A percentile compares a stretch with the other conserved stretches of the same genome.
phyloP scores from a whole-genome alignment of 2,113 vertebrate genomes.

The Tricholaema leucomelas region DNA sequence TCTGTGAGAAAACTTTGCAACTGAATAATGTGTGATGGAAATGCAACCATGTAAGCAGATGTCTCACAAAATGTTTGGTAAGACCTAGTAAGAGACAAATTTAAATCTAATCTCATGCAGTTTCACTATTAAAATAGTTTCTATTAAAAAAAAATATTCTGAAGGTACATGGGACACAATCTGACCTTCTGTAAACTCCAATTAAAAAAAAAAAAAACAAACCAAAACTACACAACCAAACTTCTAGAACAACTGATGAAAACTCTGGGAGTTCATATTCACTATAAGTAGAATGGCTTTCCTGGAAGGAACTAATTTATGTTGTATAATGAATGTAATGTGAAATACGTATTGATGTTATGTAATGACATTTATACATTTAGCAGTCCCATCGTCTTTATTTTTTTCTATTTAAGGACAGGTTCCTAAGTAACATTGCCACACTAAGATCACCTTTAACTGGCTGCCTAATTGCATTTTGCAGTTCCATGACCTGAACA shows the following conservation, averaged over 20 bases:
- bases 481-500: background rate
- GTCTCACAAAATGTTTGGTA: background rate
- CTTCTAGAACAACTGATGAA: background rate
- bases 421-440: background rate
- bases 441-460: background rate
- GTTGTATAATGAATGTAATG: background rate
- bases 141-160: background rate
- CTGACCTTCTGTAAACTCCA: background rate
- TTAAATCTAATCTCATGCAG: background rate
- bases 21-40: background rate
- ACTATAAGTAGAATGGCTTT: background rate
- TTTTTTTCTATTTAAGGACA: background rate
- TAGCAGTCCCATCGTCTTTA: background rate
- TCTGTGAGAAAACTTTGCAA: background rate
- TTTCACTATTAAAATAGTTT: too few relatives aligned
- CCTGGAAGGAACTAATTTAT: background rate
- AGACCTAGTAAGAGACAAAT: background rate
- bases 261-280: background rate
- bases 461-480: conserved; percentile 45
- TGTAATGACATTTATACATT: background rate
- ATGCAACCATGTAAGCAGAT: background rate
- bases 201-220: background rate
- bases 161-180: background rate
- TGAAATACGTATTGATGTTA: background rate
- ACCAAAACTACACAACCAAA: background rate